Percentiles rank a stretch among this genome's conserved stretches.
Conservation (phyloP, 2,888 invertebrate genomes). For the Octodonta nipae region DNA sequence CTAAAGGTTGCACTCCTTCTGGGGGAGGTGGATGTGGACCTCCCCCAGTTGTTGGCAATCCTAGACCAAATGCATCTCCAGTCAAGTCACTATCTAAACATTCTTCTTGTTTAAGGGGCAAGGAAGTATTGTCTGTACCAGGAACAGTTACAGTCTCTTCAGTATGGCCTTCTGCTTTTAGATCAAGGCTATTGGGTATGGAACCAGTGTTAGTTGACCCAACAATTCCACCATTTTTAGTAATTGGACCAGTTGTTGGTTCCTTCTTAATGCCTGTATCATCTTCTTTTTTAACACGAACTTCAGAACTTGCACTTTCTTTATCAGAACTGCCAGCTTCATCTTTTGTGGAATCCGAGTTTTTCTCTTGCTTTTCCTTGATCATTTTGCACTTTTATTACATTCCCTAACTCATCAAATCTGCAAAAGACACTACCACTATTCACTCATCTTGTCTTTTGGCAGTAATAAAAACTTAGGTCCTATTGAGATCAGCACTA, state of each 20-base stretch:
- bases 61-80: slow-evolving; percentile 31
- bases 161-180: slow-evolving; percentile 26
- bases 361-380: slow-evolving; percentile 38
- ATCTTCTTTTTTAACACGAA: slow-evolving; percentile 33
- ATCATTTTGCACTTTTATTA: slow-evolving; percentile 34
- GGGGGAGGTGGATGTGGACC: slow-evolving; percentile 35
- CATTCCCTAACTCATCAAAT: slow-evolving; percentile 31
- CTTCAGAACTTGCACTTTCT: slow-evolving; percentile 30
- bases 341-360: slow-evolving; percentile 35
- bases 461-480: slow-evolving; percentile 18
- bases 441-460: slow-evolving; percentile 27
- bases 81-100: slow-evolving; percentile 31
- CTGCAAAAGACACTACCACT: slow-evolving; percentile 28
- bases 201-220: slow-evolving; percentile 36
- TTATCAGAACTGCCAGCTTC: slow-evolving; percentile 35
- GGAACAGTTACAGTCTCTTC: slow-evolving; percentile 18
- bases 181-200: slow-evolving; percentile 28
- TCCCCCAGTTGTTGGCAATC: slow-evolving; percentile 22
- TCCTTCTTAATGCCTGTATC: slow-evolving; percentile 33
- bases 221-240: slow-evolving; percentile 35
- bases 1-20: slow-evolving; percentile 58
- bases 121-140: slow-evolving; percentile 16
- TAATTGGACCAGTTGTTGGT: slow-evolving; percentile 27
- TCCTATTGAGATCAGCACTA: slow-evolving; percentile 20
- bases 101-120: slow-evolving; percentile 33